Evolutionary conservation across 2,888 invertebrate genomes (phyloP).

Genomic region (Eupithecia exiguata): DNA sequence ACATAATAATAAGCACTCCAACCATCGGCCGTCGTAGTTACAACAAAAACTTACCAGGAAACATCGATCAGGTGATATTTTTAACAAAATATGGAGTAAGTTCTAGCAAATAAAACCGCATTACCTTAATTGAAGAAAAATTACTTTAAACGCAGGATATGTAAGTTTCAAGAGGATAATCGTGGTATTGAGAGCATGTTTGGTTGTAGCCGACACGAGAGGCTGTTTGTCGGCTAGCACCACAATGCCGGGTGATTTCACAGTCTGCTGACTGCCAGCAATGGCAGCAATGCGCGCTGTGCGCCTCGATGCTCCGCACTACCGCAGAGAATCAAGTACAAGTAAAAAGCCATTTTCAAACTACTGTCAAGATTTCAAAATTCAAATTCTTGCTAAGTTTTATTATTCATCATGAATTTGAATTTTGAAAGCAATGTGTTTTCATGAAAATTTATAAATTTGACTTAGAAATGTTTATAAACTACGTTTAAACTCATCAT

Average conservation of each 20-base stretch:
- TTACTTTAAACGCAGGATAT: constrained; percentile 39
- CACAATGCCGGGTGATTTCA: constrained; percentile 73
- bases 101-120: constrained; percentile 27
- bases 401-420: background rate
- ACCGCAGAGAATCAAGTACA: constrained; percentile 70
- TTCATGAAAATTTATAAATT: too few species aligned
- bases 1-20: background rate
- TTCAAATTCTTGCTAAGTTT: background rate
- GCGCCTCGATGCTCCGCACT: constrained; percentile 64
- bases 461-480: too few species aligned
- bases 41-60: background rate
- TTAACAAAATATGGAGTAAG: background rate
- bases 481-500: too few species aligned
- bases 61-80: background rate
- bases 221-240: constrained; percentile 67
- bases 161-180: constrained; percentile 59
- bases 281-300: constrained; percentile 55
- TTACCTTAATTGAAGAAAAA: constrained; percentile 28
- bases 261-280: constrained; percentile 63
- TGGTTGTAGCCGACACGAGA: constrained; percentile 45
- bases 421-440: background rate
- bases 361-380: background rate
- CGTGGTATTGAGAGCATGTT: constrained; percentile 54
- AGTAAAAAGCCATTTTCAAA: constrained; percentile 33
- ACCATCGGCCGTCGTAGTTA: background rate